These are phyloP conservation scores for Panurus biarmicus DNA, from an alignment of 2,113 vertebrate species.

Conservation along the genomic window DNA sequence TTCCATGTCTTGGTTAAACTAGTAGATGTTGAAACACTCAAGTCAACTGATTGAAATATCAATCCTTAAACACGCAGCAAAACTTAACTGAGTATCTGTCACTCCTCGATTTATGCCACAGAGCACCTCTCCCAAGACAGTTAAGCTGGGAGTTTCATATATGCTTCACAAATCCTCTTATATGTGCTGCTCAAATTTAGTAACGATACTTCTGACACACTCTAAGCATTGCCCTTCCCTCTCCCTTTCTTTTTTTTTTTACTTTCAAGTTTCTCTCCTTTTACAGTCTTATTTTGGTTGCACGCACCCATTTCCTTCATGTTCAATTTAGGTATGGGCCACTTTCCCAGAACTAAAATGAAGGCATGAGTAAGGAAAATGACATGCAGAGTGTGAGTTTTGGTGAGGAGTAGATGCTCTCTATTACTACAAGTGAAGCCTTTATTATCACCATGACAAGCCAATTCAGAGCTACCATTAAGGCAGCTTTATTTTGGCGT, in stretches of 20 bases:
- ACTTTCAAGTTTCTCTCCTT: background rate
- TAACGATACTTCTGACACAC: background rate
- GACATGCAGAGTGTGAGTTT: background rate
- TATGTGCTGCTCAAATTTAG: background rate
- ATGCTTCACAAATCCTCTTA: background rate
- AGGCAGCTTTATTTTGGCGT: background rate
- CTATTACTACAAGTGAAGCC: background rate
- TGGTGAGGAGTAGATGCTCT: background rate
- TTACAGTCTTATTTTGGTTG: background rate
- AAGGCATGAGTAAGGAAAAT: conserved; percentile 1
- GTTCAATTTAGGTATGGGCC: background rate
- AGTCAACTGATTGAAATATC: background rate
- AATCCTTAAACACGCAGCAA: background rate
- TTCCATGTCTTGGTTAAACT: background rate
- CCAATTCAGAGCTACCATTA: background rate
- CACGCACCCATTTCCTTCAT: conserved; percentile 5
- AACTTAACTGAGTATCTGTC: background rate
- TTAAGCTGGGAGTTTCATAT: background rate
- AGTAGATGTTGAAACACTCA: background rate
- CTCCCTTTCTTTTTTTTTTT: background rate
- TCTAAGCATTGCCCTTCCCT: background rate
- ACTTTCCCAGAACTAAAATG: conserved; percentile 24
- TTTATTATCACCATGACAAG: background rate
- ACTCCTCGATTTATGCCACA: background rate
- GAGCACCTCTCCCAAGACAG: background rate